These are phyloP conservation scores for Martes martes DNA, from an alignment of 2,113 vertebrate genomes.

Conservation along the genomic window DNA sequence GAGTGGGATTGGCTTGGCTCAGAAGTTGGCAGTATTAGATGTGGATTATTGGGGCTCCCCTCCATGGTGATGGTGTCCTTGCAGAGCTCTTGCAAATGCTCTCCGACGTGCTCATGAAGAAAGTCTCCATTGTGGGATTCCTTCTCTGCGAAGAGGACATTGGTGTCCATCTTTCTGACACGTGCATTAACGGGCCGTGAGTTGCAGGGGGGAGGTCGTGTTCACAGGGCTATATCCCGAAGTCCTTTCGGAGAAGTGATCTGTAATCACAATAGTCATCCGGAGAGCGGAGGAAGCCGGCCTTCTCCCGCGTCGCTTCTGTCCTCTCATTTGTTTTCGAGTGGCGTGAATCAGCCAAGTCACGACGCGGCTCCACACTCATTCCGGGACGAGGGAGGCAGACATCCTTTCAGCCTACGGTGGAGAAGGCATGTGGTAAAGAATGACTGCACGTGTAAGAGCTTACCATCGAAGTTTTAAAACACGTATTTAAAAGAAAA, in stretches of 20 bases:
- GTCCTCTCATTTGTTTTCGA: rapidly evolving
- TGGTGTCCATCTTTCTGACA: background rate
- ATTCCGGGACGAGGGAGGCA: rapidly evolving
- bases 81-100: background rate
- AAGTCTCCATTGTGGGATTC: rapidly evolving
- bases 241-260: background rate
- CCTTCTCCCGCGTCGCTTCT: background rate
- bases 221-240: background rate
- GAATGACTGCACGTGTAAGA: background rate
- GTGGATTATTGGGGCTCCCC: background rate
- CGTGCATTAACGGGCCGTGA: rapidly evolving
- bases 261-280: background rate
- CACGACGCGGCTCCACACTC: rapidly evolving
- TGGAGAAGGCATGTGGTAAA: background rate
- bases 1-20: background rate
- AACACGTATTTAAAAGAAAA: background rate
- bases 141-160: background rate
- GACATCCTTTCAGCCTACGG: rapidly evolving
- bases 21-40: background rate
- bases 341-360: background rate
- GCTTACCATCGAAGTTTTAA: background rate
- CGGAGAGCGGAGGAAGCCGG: background rate
- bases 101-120: rapidly evolving
- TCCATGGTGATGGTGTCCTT: background rate
- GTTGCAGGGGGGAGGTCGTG: too few relatives aligned